phyloP scores from a whole-genome alignment of 1,140 invertebrate species.

The Euborellia annulipes region DNA sequence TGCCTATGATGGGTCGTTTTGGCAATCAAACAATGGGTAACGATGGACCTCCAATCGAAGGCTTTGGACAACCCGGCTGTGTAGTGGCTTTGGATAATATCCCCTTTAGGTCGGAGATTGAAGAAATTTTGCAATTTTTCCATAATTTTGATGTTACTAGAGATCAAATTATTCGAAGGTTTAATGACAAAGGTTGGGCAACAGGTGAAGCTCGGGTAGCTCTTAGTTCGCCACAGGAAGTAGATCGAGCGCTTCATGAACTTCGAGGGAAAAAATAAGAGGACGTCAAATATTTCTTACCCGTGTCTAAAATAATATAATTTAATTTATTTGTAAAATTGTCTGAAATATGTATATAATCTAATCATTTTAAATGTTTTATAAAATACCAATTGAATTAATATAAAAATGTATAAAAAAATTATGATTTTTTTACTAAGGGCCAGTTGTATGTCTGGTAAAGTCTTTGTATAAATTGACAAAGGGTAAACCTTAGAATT shows the following conservation, averaged over 20 bases:
- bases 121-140: slow-evolving; percentile 80
- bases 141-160: slow-evolving; percentile 51
- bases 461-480: no score
- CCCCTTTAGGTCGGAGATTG: slow-evolving; percentile 62
- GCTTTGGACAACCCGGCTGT: slow-evolving; percentile 62
- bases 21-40: neutral
- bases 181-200: slow-evolving; percentile 66
- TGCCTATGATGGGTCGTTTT: slow-evolving; percentile 1
- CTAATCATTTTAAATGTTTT: no score
- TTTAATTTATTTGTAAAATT: no score
- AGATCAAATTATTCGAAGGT: slow-evolving; percentile 64
- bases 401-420: no score
- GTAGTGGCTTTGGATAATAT: slow-evolving; percentile 72
- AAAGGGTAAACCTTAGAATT: no score
- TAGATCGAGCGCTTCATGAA: slow-evolving; percentile 49
- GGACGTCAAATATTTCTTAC: no score
- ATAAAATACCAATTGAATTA: no score
- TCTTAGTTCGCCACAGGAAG: slow-evolving; percentile 57
- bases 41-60: slow-evolving; percentile 28
- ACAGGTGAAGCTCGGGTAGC: slow-evolving; percentile 80
- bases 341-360: no score
- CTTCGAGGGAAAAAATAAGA: slow-evolving; percentile 23
- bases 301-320: no score
- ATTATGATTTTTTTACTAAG: no score
- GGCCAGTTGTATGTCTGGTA: no score